These are phyloP conservation scores for Plectropomus leopardus DNA, from an alignment of 2,113 vertebrate genomes.

Conservation along the genomic window DNA sequence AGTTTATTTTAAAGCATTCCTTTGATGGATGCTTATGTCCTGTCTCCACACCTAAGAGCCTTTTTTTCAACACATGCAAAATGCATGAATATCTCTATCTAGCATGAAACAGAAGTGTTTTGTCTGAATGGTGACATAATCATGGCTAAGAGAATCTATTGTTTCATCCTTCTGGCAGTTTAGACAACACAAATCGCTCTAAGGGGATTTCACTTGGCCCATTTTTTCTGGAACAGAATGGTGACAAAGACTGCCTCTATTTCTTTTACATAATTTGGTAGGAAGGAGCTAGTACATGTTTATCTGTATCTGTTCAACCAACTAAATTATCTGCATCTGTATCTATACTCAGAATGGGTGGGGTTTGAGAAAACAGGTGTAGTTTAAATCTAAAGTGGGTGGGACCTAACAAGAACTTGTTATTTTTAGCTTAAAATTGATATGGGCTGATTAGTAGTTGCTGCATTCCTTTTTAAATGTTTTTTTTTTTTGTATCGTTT, in stretches of 20 bases:
- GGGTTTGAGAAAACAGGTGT: too few relatives aligned
- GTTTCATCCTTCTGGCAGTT: slow-evolving; percentile 4
- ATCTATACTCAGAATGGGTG: too few relatives aligned
- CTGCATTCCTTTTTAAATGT: too few relatives aligned
- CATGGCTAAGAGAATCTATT: not conserved
- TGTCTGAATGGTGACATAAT: slow-evolving; percentile 4
- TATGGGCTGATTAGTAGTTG: too few relatives aligned
- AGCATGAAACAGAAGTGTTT: not conserved
- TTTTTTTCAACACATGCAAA: not conserved
- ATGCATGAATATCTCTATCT: not conserved
- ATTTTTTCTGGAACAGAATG: not conserved
- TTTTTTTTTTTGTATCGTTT: too few relatives aligned
- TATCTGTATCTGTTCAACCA: too few relatives aligned
- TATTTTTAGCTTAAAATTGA: too few relatives aligned
- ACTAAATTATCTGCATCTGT: too few relatives aligned
- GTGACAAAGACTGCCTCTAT: not conserved
- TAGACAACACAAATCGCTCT: not conserved
- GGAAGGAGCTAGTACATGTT: too few relatives aligned
- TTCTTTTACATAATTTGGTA: not conserved
- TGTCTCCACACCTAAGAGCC: not conserved
- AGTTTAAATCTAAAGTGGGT: too few relatives aligned
- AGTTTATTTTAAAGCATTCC: not conserved
- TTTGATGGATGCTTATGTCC: too few relatives aligned
- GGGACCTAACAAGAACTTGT: too few relatives aligned
- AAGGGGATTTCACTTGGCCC: slow-evolving; percentile 20